Conservation (phyloP, 2,797 vertebrate species). For the Tamandua tetradactyla region DNA sequence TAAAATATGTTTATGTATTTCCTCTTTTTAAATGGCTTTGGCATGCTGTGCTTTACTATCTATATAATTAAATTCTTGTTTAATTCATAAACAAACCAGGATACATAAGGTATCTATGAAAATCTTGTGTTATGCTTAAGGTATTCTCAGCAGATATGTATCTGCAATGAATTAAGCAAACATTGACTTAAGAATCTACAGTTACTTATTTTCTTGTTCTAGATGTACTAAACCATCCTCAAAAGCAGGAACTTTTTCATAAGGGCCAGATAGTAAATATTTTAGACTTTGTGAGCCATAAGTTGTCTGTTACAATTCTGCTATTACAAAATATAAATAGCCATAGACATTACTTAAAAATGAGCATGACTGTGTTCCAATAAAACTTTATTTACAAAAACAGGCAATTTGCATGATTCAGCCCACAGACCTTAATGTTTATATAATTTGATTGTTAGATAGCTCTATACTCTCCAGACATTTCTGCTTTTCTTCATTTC, state of each 20-base stretch:
- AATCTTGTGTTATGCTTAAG: not conserved
- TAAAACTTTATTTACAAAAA: not conserved
- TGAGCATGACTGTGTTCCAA: not conserved
- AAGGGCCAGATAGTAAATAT: not conserved
- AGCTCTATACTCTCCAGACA: not conserved
- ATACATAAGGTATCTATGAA: not conserved
- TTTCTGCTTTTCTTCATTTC: not conserved
- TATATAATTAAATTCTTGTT: not conserved
- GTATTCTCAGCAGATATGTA: not conserved
- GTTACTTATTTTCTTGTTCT: slow-evolving; percentile 1
- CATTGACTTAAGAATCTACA: not conserved
- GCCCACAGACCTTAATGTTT: not conserved
- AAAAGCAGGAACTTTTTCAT: not conserved
- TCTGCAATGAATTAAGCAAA: not conserved
- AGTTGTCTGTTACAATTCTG: not conserved
- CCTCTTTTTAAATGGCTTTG: slow-evolving; percentile 4
- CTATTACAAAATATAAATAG: not conserved
- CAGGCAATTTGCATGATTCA: not conserved
- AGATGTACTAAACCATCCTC: not conserved
- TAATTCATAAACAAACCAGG: not conserved
- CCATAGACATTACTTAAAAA: not conserved
- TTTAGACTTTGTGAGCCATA: not conserved
- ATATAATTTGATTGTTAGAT: too few species aligned
- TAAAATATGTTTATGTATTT: slow-evolving; percentile 13
- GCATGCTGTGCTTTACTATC: not conserved